Evolutionary conservation across 2,888 invertebrate genomes (phyloP).

Genomic region (Mantis religiosa): DNA sequence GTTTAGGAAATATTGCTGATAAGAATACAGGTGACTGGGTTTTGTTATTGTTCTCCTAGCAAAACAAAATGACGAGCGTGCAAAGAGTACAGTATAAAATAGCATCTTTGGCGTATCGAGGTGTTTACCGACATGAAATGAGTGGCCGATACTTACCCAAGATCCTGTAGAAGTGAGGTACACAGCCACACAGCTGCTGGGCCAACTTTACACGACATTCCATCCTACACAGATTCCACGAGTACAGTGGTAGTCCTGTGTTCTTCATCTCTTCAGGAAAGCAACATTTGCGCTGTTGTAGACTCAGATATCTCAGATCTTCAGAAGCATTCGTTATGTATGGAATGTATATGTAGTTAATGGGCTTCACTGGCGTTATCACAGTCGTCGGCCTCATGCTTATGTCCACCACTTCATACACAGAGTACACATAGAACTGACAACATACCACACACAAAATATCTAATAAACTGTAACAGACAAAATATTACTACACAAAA

Average conservation of each 20-base stretch:
- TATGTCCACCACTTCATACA: not conserved
- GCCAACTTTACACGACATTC: not conserved
- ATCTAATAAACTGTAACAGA: no score
- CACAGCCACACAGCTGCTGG: not conserved
- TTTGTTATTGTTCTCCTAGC: no score
- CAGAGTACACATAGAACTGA: not conserved
- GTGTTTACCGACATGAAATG: no score
- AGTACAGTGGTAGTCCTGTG: not conserved
- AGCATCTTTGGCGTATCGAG: no score
- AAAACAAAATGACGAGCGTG: no score
- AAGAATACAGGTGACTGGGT: no score
- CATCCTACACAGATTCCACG: conserved; percentile 3
- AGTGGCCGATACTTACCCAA: not conserved
- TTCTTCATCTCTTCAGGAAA: conserved; percentile 15
- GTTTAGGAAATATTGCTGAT: no score
- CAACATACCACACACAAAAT: not conserved
- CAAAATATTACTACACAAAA: no score
- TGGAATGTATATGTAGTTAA: not conserved
- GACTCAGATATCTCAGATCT: not conserved
- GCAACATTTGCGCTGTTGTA: conserved; percentile 2
- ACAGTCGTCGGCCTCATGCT: not conserved
- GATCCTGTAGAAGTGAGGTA: conserved; percentile 9
- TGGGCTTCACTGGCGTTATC: not conserved
- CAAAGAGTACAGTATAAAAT: no score
- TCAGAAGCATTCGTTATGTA: not conserved